Evolutionary conservation across 2,888 invertebrate species (phyloP).

Genomic region (Pollenia labialis): DNA sequence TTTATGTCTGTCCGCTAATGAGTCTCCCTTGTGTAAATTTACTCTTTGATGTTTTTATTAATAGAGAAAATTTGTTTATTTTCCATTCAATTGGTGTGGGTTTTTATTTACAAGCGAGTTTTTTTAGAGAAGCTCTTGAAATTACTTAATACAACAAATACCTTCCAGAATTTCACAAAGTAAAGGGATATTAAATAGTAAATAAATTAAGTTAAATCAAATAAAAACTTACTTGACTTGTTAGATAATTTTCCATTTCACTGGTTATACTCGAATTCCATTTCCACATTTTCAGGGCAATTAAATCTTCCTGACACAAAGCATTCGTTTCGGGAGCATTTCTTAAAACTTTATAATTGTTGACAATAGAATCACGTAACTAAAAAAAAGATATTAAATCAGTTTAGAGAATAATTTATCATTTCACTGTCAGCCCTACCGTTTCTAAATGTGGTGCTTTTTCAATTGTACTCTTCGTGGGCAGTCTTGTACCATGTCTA

Average conservation of each 20-base stretch:
- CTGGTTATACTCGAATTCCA: constrained; percentile 87
- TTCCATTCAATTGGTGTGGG: too few relatives aligned
- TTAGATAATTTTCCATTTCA: constrained; percentile 86
- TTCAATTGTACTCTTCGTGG: constrained; percentile 85
- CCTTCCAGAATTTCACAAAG: too few relatives aligned
- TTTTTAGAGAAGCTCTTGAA: too few relatives aligned
- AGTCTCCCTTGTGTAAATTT: too few relatives aligned
- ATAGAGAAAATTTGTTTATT: too few relatives aligned
- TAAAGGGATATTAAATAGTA: too few relatives aligned
- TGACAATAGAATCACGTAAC: constrained; percentile 86
- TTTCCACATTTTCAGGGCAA: constrained; percentile 87
- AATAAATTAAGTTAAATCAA: background rate
- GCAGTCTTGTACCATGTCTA: constrained; percentile 89
- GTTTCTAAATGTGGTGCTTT: constrained; percentile 86
- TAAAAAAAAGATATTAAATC: constrained; percentile 60
- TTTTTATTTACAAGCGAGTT: too few relatives aligned
- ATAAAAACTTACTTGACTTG: constrained; percentile 81
- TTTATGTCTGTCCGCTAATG: too few relatives aligned
- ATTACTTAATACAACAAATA: too few relatives aligned
- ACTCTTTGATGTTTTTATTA: too few relatives aligned
- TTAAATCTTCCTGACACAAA: constrained; percentile 88
- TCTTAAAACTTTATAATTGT: constrained; percentile 87
- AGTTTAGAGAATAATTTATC: too few relatives aligned
- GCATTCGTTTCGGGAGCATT: constrained; percentile 85
- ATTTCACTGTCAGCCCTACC: constrained; percentile 80